phyloP scores from a whole-genome alignment of 2,888 invertebrate species.

The Sphecodes monilicornis region DNA sequence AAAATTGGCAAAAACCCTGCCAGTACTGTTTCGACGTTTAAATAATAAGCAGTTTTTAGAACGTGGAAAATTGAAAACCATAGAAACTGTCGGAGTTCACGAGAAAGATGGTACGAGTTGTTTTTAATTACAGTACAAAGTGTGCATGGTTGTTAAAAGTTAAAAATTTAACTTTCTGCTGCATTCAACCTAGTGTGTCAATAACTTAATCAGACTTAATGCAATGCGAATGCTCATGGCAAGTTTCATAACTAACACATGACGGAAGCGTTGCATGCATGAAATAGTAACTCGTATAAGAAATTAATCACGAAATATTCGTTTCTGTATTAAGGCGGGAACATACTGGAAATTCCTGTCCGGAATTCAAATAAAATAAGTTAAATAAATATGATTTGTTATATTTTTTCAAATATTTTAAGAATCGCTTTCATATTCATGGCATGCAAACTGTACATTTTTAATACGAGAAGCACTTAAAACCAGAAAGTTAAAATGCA shows the following conservation, averaged over 20 bases:
- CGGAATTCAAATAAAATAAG: background rate
- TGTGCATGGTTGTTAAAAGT: too few relatives aligned
- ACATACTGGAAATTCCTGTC: background rate
- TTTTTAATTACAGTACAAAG: background rate
- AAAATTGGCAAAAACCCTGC: background rate
- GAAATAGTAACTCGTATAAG: background rate
- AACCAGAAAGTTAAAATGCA: background rate
- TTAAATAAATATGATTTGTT: background rate
- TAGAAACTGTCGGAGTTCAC: background rate
- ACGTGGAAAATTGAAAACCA: background rate
- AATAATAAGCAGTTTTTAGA: background rate
- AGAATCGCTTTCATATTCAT: background rate
- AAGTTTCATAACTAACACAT: background rate
- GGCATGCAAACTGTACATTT: background rate
- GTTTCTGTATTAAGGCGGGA: background rate
- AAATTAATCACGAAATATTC: background rate
- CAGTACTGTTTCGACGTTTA: background rate
- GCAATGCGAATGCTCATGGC: background rate
- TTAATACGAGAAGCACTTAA: slow-evolving; percentile 49
- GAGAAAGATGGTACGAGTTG: background rate
- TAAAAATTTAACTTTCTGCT: background rate
- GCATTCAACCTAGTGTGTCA: too few relatives aligned
- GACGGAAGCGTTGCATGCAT: slow-evolving; percentile 2
- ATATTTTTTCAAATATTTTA: background rate
- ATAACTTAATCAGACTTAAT: background rate